Conservation (phyloP, 2,113 vertebrate species). For the Calyptomena viridis region DNA sequence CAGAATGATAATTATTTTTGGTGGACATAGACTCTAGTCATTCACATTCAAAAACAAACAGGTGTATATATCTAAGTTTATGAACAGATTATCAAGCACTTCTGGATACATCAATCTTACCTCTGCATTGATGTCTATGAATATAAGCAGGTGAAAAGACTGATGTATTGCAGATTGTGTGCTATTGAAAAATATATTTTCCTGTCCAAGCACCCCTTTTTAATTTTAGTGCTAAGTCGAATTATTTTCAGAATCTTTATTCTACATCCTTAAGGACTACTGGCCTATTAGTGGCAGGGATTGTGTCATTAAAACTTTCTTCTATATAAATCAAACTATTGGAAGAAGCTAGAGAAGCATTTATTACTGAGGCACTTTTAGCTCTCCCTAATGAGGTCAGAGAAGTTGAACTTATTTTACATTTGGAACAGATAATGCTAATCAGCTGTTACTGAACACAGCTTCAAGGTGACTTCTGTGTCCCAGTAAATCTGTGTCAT, state of each 20-base stretch:
- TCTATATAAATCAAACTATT: not conserved
- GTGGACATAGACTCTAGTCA: not conserved
- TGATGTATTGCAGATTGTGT: not conserved
- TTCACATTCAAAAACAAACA: not conserved
- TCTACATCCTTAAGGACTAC: not conserved
- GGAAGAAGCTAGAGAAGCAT: not conserved
- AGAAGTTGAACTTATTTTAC: slow-evolving; percentile 34
- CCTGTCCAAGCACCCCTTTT: not conserved
- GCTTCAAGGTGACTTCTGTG: slow-evolving; percentile 39
- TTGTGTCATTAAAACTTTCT: not conserved
- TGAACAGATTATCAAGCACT: not conserved
- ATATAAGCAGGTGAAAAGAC: not conserved
- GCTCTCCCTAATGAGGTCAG: slow-evolving; percentile 26
- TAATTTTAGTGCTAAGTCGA: not conserved
- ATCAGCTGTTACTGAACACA: slow-evolving; percentile 16
- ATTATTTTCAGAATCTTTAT: not conserved
- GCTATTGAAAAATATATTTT: not conserved
- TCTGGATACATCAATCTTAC: not conserved
- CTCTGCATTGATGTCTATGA: not conserved
- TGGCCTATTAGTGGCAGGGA: not conserved
- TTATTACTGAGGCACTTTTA: not conserved
- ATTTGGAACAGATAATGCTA: slow-evolving; percentile 32
- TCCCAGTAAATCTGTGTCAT: slow-evolving; percentile 22
- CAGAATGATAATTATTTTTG: not conserved
- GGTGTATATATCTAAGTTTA: not conserved